phyloP scores from a whole-genome alignment of 1,140 invertebrate genomes.

The Solen grandis region DNA sequence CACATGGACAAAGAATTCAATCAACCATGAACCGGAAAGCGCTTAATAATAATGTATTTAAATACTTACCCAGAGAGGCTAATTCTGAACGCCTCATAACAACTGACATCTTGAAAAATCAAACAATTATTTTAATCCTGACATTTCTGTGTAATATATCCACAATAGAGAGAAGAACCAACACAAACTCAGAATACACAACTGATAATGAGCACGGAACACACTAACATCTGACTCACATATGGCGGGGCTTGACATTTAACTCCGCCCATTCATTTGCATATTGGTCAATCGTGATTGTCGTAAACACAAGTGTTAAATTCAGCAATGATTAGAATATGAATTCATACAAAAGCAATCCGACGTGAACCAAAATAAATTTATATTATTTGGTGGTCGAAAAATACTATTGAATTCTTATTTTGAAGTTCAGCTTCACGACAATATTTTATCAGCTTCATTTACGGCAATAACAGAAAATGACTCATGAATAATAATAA shows the following conservation, averaged over 20 bases:
- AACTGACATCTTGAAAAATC: constrained; percentile 55
- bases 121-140: neutral
- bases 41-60: neutral
- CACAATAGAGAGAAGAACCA: constrained; percentile 11
- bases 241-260: constrained; percentile 5
- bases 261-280: constrained; percentile 43
- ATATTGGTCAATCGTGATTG: too few species aligned
- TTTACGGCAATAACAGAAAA: too few species aligned
- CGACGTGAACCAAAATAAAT: too few species aligned
- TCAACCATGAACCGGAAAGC: neutral
- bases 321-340: too few species aligned
- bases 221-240: constrained; percentile 38
- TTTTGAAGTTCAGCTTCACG: too few species aligned
- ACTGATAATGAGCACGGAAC: neutral
- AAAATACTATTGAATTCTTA: too few species aligned
- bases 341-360: too few species aligned
- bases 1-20: constrained; percentile 44
- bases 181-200: neutral
- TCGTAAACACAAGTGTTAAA: too few species aligned
- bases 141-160: constrained; percentile 5
- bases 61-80: constrained; percentile 59
- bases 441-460: too few species aligned
- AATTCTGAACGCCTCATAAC: constrained; percentile 59
- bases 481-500: too few species aligned
- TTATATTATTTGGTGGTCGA: too few species aligned